A percentile compares a stretch with the other conserved stretches of the same genome.
Conservation (phyloP, 2,888 invertebrate species). For the Myathropa florea region DNA sequence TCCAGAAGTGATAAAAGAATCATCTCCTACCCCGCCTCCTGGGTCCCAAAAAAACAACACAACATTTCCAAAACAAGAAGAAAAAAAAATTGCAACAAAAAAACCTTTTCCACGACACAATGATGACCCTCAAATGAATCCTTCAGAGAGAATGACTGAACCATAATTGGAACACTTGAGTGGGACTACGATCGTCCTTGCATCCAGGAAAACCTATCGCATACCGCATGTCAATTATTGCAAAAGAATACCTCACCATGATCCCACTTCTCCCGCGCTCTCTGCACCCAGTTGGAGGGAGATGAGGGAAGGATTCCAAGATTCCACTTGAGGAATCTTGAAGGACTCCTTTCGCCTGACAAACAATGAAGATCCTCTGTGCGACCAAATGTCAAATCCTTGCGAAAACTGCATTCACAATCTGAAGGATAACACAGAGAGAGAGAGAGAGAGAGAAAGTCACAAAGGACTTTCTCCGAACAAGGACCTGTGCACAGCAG, state of each 20-base stretch:
- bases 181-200: background rate
- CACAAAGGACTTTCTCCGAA: background rate
- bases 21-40: background rate
- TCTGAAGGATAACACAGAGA: too few species aligned
- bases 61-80: background rate
- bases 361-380: background rate
- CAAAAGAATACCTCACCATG: slow-evolving; percentile 53
- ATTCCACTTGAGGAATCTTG: slow-evolving; percentile 37
- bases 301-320: background rate
- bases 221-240: slow-evolving; percentile 58
- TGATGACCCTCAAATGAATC: background rate
- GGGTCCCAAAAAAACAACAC: background rate
- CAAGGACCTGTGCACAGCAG: slow-evolving; percentile 42
- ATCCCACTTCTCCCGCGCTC: slow-evolving; percentile 4
- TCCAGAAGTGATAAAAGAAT: slow-evolving; percentile 6
- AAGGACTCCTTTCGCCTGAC: background rate
- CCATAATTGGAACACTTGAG: slow-evolving; percentile 53
- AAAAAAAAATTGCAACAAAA: background rate
- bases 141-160: background rate
- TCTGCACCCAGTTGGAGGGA: background rate
- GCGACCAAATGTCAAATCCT: background rate
- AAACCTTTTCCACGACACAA: background rate
- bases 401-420: too few species aligned
- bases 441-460: background rate
- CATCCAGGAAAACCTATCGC: background rate